phyloP scores from a whole-genome alignment of 1,140 invertebrate genomes.

The Polypedilum pembai region DNA sequence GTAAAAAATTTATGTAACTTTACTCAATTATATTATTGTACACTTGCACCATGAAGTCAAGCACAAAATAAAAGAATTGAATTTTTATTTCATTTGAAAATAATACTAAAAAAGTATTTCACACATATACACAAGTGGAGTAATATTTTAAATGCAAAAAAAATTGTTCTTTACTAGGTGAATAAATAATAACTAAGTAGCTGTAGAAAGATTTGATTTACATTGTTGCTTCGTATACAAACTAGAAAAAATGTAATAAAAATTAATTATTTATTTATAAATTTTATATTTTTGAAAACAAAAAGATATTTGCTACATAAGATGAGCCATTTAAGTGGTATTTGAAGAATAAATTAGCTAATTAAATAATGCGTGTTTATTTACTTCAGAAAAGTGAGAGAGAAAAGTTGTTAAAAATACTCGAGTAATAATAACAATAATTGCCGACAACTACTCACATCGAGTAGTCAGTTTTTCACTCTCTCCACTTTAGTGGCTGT shows the following conservation, averaged over 20 bases:
- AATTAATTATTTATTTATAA: conserved; percentile 10
- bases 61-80: no score
- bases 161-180: no score
- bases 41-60: no score
- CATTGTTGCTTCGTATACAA: neutral
- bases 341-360: conserved; percentile 27
- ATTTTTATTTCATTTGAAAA: no score
- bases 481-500: neutral
- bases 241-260: neutral
- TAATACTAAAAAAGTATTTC: no score
- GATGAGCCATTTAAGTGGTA: neutral
- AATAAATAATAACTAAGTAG: no score
- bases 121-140: no score
- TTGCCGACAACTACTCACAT: neutral
- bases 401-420: conserved; percentile 10
- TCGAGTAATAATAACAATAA: neutral
- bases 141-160: no score
- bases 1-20: no score
- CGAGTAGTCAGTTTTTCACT: neutral
- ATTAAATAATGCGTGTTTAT: conserved; percentile 28
- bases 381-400: neutral
- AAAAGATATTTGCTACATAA: neutral
- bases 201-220: neutral
- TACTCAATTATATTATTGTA: no score
- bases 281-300: neutral